A percentile compares a stretch with the other conserved stretches of the same genome.
Evolutionary conservation across 2,888 invertebrate genomes (phyloP).

Genomic region (Furcula furcula): DNA sequence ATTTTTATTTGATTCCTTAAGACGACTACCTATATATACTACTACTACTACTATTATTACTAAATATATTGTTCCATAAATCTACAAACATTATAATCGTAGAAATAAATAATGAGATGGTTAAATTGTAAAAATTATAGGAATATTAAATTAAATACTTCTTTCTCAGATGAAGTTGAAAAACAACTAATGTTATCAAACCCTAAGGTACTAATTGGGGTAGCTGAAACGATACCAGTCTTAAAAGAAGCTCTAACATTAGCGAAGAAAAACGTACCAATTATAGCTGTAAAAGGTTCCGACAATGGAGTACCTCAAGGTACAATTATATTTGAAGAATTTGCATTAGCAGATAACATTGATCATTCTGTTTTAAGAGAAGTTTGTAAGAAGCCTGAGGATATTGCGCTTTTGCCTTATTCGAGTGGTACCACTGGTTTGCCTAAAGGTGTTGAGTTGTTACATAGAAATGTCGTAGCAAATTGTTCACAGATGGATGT

Average conservation of each 20-base stretch:
- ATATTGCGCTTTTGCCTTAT: slow-evolving; percentile 86
- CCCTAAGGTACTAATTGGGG: slow-evolving; percentile 83
- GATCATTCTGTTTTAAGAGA: slow-evolving; percentile 70
- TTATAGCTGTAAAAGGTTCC: slow-evolving; percentile 54
- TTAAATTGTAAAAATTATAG: background rate
- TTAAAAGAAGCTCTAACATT: slow-evolving; percentile 69
- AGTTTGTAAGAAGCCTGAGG: slow-evolving; percentile 64
- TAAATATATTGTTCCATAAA: too few species aligned
- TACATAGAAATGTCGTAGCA: slow-evolving; percentile 79
- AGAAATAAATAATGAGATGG: too few species aligned
- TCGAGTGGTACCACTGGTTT: slow-evolving; percentile 93
- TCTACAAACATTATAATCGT: too few species aligned
- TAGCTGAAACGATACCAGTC: slow-evolving; percentile 66
- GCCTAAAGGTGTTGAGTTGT: slow-evolving; percentile 87
- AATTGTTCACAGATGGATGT: slow-evolving; percentile 58
- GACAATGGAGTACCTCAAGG: slow-evolving; percentile 60
- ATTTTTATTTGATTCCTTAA: too few species aligned
- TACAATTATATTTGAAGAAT: slow-evolving; percentile 82
- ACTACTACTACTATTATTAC: too few species aligned
- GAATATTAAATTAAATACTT: background rate
- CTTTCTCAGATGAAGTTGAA: slow-evolving; percentile 85
- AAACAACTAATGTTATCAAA: slow-evolving; percentile 82
- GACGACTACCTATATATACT: too few species aligned
- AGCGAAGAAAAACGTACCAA: slow-evolving; percentile 68
- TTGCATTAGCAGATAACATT: slow-evolving; percentile 67